phyloP scores from a whole-genome alignment of 2,797 vertebrate genomes.

The Myotis myotis region DNA sequence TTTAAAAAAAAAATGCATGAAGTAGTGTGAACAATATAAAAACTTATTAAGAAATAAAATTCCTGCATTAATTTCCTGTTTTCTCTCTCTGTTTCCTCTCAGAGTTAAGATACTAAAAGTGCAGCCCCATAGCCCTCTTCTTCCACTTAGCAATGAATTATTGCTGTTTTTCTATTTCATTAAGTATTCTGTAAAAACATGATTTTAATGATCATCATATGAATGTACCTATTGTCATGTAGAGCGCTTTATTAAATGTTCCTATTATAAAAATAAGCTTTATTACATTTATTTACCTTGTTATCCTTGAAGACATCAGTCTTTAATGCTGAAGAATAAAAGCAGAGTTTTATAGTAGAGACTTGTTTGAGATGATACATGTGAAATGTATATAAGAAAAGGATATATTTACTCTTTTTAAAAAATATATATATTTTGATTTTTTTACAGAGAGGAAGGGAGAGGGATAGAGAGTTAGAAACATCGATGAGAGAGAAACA shows the following conservation, averaged over 20 bases:
- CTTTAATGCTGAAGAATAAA: conserved; percentile 29
- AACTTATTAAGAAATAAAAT: background rate
- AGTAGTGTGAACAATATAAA: background rate
- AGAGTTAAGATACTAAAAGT: background rate
- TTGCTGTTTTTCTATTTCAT: background rate
- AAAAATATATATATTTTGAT: too few relatives aligned
- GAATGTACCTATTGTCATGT: background rate
- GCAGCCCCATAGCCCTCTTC: background rate
- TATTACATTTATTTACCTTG: background rate
- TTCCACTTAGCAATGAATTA: background rate
- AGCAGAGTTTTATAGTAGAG: background rate
- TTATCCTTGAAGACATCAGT: background rate
- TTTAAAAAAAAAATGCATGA: background rate
- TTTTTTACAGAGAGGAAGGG: too few relatives aligned
- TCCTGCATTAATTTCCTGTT: background rate
- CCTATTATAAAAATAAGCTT: background rate
- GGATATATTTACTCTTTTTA: background rate
- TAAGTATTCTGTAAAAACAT: background rate
- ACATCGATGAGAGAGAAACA: too few relatives aligned
- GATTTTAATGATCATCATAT: conserved; percentile 18
- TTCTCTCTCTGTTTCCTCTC: background rate
- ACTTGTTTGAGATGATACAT: background rate
- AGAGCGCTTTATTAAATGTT: background rate
- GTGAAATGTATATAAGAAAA: background rate
- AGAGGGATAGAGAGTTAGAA: too few relatives aligned